Percentiles rank a stretch among this genome's conserved stretches.
phyloP scores from a whole-genome alignment of 35 echinoderm and acorn worm species.

The Diadema setosum region DNA sequence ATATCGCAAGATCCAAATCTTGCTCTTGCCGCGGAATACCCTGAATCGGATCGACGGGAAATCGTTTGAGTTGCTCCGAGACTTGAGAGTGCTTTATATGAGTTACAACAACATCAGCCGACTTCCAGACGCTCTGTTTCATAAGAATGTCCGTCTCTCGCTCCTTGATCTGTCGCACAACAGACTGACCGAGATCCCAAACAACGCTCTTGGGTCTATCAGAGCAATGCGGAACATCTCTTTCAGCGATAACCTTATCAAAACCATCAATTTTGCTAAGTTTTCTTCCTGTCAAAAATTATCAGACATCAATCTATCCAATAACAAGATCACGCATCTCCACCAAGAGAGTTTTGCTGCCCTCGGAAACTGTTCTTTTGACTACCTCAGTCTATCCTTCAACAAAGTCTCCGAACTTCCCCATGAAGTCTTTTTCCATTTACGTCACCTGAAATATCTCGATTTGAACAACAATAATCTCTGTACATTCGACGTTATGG shows the following conservation, averaged over 20 bases:
- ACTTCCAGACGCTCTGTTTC: no score
- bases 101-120: background rate
- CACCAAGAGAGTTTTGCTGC: background rate
- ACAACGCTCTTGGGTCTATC: no score
- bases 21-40: background rate
- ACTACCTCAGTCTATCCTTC: background rate
- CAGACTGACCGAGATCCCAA: no score
- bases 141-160: no score
- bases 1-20: background rate
- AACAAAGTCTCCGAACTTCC: background rate
- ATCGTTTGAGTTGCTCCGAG: background rate
- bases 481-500: background rate
- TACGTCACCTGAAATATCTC: background rate
- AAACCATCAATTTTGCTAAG: background rate
- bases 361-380: background rate
- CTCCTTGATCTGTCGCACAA: no score
- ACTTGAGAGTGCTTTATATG: background rate
- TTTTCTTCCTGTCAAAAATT: background rate
- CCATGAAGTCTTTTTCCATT: background rate
- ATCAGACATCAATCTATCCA: background rate
- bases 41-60: background rate
- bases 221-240: no score
- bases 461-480: background rate
- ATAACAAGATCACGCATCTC: background rate
- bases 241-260: background rate